Percentiles rank a stretch among this genome's conserved stretches.
Conservation (phyloP, 1,140 invertebrate species). For the Pentalonia nigronervosa region DNA sequence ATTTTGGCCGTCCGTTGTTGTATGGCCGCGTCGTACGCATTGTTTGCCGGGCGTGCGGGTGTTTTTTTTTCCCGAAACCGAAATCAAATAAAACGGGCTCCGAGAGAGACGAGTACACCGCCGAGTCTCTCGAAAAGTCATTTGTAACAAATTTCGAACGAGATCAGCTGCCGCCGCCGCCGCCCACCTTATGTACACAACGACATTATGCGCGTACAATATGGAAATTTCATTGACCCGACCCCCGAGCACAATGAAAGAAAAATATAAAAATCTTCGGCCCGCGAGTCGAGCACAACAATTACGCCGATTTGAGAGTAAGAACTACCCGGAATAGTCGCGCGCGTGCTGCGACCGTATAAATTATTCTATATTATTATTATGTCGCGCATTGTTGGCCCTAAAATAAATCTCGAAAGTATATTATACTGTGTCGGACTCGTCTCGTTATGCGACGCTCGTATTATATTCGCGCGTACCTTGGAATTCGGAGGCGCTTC, state of each 20-base stretch:
- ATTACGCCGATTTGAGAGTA: not conserved
- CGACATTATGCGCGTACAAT: not conserved
- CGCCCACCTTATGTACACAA: not conserved
- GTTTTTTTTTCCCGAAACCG: not conserved
- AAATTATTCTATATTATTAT: not conserved
- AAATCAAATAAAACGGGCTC: not conserved
- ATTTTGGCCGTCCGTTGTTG: not conserved
- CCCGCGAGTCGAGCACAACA: not conserved
- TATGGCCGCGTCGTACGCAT: not conserved
- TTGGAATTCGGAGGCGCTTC: slow-evolving; percentile 5
- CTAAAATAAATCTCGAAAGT: not conserved
- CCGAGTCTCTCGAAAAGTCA: slow-evolving; percentile 47
- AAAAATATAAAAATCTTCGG: not conserved
- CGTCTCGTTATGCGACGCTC: too few relatives aligned
- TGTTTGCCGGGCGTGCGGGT: not conserved
- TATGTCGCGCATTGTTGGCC: not conserved
- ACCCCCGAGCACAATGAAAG: not conserved
- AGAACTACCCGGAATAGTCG: not conserved
- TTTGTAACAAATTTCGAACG: slow-evolving; percentile 54
- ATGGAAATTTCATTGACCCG: slow-evolving; percentile 45
- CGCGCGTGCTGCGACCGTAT: slow-evolving; percentile 41
- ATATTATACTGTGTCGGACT: not conserved
- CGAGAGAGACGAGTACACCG: not conserved
- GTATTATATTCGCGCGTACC: not conserved
- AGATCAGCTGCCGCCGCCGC: slow-evolving; percentile 38